Base-by-base conservation (phyloP, 2,797 vertebrate genomes). In the Centroberyx gerrardi region DNA sequence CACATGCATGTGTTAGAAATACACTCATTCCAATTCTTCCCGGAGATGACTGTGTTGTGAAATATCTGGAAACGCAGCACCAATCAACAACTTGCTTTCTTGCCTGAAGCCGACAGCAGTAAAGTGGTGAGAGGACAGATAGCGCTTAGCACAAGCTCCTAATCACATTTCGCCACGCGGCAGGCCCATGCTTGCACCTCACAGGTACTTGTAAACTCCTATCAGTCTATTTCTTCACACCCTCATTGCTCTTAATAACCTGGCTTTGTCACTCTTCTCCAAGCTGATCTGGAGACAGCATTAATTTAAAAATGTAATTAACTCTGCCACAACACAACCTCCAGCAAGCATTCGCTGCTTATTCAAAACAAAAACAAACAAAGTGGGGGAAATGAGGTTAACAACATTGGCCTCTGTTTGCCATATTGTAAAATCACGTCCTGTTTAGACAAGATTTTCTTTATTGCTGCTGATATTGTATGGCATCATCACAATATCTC, bases 181-280 rank as follows among this genome's bases (percentile, higher is more conserved):
- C 97, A 97, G 90, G 97, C 94, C 96, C 64, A 86, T 92, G 88
- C 96, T 95, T 95, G 96, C 92, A 82, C 77, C 78, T 93, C 90
- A 88, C 93, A 95, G 96, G 95, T 97, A 96, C 96, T 95, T 95
- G 95, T 95, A 96, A 96, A 96, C 94, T 95, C 95, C 93, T 94
- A 94, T 93, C 93, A 88, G 94, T 90, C 93, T 94, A 92, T 94
- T 94, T 96, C 95, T 95, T 96, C 96, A 94, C 96, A 93, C 94
- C 95, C 94, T 81, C 90, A 91, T 90, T 92, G 86, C 93, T 95
- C 95, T 96, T 96, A 95, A 95, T 96, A 94, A 92, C 94, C 93
- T 92, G 94, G 91, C 89, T 84, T 86, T 92, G 94, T 94, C 93
- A 91, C 90, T 93, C 92, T 89, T 92, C 91, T 74, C 82, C 83